Base-by-base conservation (phyloP, 2,888 invertebrate genomes). In the Ypsolopha sequella region DNA sequence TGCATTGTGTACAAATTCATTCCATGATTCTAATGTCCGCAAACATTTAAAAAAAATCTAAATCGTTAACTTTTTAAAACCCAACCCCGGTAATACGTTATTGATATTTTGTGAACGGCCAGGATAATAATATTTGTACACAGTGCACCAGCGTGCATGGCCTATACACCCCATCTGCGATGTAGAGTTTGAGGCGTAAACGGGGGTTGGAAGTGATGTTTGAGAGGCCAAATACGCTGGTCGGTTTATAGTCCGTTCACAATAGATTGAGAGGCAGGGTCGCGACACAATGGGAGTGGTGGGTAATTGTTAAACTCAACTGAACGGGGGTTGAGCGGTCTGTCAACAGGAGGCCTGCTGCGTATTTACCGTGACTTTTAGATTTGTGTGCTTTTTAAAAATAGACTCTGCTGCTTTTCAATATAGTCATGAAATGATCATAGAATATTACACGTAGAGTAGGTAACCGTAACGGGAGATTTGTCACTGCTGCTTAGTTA, bases 91-190 rank as follows among this genome's bases (percentile, higher is more conserved):
- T 84, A 84, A 82, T 81, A 80, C 79, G 77, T 80, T 84, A 85
- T 84, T 86, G 85, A 84, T 86, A 85, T 85, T 51, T 84, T 82
- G 79, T 81, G 77, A 81, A 80, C 80, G 73, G 76, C 72, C 74
- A 70, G 78, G 81, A 81, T 85, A 85, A 85, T 84, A 85, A 86
- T 86, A 85, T 85, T 86, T 86, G 84, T 82, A 71, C 75, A 73
- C 66, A 60, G 62, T 61, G 65, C 56, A 54, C 81, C 76, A 74
- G 53, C 58, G 53, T 74, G 65, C 39, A 56, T 69, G 79, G 72
- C 39, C 80, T 64, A 43, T 63, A 63, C 55, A 57, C 59, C 60
- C 67, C 55, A 58, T 58, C 57, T 53, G 11, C n/a, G 43, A 14
- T 14, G 43, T 11, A 6, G 8, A 8, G 1, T 11, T 1, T 43